These are phyloP conservation scores for Penelope pileata DNA, from an alignment of 2,113 vertebrate genomes.

Conservation along the genomic window DNA sequence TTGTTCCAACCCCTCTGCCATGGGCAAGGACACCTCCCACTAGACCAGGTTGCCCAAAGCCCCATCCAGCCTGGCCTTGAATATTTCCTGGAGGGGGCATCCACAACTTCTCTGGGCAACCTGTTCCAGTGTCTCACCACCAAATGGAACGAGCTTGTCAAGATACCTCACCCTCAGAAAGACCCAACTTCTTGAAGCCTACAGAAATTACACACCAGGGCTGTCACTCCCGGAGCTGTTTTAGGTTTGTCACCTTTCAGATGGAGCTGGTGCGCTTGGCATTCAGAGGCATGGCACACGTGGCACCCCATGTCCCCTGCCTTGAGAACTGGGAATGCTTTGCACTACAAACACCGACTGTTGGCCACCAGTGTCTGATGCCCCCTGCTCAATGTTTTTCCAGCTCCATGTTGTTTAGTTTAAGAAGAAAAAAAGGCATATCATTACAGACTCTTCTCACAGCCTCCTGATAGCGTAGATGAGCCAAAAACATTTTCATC, in stretches of 20 bases:
- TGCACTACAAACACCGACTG: not conserved
- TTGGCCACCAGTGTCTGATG: not conserved
- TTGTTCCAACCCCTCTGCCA: no score
- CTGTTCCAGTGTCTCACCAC: no score
- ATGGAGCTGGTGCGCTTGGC: not conserved
- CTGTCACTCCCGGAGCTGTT: not conserved
- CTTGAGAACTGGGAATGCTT: not conserved
- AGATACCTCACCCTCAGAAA: not conserved
- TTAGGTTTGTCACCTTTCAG: conserved; percentile 34
- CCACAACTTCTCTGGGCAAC: no score
- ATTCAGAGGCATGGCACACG: not conserved
- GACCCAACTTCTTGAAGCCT: not conserved
- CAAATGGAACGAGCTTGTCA: not conserved
- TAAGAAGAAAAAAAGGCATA: not conserved
- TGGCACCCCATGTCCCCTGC: not conserved
- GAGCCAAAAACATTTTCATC: not conserved
- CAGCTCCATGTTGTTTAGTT: conserved; percentile 11
- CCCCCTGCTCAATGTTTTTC: not conserved
- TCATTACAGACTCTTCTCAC: not conserved
- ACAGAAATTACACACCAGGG: not conserved
- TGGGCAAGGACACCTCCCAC: no score
- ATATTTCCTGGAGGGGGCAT: no score
- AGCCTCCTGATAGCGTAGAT: not conserved
- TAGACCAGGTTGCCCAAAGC: no score
- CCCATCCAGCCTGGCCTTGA: no score